Conservation (phyloP, 1,140 invertebrate genomes). For the Sitobion miscanthi region DNA sequence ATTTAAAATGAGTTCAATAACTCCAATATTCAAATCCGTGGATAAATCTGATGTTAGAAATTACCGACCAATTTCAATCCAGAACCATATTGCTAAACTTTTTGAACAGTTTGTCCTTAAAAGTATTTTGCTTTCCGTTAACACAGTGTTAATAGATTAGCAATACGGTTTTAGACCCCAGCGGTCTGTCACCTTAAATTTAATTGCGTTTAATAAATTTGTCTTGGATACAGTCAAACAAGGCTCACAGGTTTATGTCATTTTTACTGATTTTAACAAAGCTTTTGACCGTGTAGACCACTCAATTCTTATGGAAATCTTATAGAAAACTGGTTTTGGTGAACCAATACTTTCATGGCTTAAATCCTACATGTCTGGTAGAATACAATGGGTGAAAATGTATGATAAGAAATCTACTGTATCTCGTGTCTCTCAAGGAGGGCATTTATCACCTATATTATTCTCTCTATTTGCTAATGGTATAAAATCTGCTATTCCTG, state of each 20-base stretch:
- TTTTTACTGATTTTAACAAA: neutral
- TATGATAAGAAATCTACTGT: too few relatives aligned
- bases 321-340: neutral
- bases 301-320: neutral
- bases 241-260: neutral
- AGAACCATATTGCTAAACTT: neutral
- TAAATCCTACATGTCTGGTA: too few relatives aligned
- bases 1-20: constrained; percentile 2
- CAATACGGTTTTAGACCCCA: neutral
- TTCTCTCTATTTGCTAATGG: too few relatives aligned
- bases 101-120: neutral
- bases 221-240: neutral
- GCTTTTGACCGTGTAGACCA: neutral
- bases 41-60: neutral
- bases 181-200: neutral
- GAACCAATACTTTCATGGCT: neutral
- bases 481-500: too few relatives aligned
- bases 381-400: too few relatives aligned
- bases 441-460: too few relatives aligned
- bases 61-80: neutral
- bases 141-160: neutral
- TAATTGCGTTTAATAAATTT: neutral
- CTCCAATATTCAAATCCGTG: neutral
- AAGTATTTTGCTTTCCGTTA: neutral
- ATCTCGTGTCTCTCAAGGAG: too few relatives aligned